phyloP scores from a whole-genome alignment of 1,140 invertebrate genomes.

The Hylyphantes graminicola region DNA sequence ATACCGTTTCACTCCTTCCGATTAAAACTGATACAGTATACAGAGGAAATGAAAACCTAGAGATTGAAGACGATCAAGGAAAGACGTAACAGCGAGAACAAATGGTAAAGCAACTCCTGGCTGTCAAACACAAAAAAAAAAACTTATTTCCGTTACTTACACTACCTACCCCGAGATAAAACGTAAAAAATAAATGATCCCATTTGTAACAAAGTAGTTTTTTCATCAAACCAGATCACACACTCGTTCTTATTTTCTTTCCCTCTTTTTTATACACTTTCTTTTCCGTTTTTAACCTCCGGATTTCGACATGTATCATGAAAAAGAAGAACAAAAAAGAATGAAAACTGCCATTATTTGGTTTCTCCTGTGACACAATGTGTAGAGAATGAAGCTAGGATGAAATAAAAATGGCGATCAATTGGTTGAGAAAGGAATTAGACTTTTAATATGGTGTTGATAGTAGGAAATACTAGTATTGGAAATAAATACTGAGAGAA shows the following conservation, averaged over 20 bases:
- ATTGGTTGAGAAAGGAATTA: too few relatives aligned
- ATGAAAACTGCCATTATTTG: not conserved
- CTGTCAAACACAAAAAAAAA: conserved; percentile 3
- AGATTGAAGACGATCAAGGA: conserved; percentile 3
- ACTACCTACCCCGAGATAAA: not conserved
- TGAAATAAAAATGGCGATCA: too few relatives aligned
- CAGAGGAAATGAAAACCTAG: not conserved
- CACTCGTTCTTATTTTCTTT: not conserved
- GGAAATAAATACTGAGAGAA: too few relatives aligned
- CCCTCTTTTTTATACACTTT: not conserved
- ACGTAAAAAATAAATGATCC: conserved; percentile 12
- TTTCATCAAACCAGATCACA: not conserved
- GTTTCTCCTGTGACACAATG: not conserved
- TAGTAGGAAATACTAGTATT: too few relatives aligned
- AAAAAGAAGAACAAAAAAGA: not conserved
- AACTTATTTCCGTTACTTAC: not conserved
- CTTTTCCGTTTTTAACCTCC: not conserved
- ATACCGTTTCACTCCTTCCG: too few relatives aligned
- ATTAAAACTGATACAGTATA: too few relatives aligned
- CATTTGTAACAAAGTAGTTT: conserved; percentile 10
- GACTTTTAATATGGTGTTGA: too few relatives aligned
- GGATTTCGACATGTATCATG: not conserved
- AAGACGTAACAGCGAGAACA: not conserved
- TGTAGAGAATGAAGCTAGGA: not conserved
- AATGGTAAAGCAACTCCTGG: not conserved